phyloP scores from a whole-genome alignment of 2,797 vertebrate genomes.

The Manis crassicaudata region DNA sequence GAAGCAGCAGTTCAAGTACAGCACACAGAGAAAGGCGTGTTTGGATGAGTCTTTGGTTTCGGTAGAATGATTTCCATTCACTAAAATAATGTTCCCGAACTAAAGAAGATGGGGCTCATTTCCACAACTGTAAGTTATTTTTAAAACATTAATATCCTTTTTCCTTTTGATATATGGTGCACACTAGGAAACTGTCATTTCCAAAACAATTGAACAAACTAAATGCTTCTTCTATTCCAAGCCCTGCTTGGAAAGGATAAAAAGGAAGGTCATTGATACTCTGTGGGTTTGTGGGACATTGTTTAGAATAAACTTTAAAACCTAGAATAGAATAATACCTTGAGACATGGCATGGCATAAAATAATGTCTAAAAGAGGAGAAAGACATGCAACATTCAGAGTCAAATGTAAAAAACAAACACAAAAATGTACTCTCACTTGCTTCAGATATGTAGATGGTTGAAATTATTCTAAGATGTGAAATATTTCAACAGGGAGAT shows the following conservation, averaged over 20 bases:
- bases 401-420: not conserved
- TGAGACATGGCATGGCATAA: slow-evolving; percentile 3
- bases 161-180: not conserved
- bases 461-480: slow-evolving; percentile 20
- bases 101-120: slow-evolving; percentile 59
- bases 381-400: not conserved
- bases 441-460: not conserved
- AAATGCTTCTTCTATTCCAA: slow-evolving; percentile 1
- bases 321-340: not conserved
- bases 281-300: not conserved
- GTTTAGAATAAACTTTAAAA: slow-evolving; percentile 1
- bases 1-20: slow-evolving; percentile 7
- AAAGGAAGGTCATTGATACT: not conserved
- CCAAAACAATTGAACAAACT: not conserved
- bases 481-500: slow-evolving; percentile 2
- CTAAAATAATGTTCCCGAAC: slow-evolving; percentile 68
- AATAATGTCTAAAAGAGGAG: not conserved
- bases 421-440: not conserved
- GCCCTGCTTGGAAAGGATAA: not conserved
- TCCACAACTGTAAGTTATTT: slow-evolving; percentile 82
- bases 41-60: slow-evolving; percentile 51
- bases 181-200: not conserved
- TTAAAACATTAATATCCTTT: slow-evolving; percentile 30
- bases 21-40: slow-evolving; percentile 39
- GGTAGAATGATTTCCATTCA: slow-evolving; percentile 54